phyloP scores from a whole-genome alignment of 2,888 invertebrate genomes.

The Lutraria lutraria region DNA sequence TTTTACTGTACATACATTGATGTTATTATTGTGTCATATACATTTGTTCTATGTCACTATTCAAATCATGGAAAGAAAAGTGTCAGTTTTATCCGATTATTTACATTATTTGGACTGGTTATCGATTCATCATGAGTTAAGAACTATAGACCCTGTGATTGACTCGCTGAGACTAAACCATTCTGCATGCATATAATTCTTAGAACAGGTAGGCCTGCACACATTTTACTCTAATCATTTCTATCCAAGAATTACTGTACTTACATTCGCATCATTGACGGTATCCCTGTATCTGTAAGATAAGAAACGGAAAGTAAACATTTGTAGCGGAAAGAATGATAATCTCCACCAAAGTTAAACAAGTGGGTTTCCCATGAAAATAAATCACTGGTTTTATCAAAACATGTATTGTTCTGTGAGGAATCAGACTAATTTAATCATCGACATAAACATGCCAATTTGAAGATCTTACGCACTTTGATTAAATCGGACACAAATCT shows the following conservation, averaged over 20 bases:
- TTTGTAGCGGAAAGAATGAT: background rate
- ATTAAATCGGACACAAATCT: background rate
- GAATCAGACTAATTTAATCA: background rate
- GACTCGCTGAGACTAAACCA: background rate
- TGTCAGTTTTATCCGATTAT: background rate
- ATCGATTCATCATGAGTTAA: background rate
- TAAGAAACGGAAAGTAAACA: conserved; percentile 16
- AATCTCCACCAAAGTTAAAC: background rate
- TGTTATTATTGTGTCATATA: too few species aligned
- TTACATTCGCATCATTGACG: conserved; percentile 1
- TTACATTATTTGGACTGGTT: background rate
- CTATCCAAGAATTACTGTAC: background rate
- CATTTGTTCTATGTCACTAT: too few species aligned
- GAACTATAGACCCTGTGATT: background rate
- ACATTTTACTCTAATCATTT: background rate
- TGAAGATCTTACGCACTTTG: background rate
- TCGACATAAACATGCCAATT: background rate
- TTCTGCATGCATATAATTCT: background rate
- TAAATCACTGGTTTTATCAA: conserved; percentile 2
- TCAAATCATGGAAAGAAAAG: too few species aligned
- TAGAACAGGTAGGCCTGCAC: background rate
- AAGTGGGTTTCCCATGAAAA: background rate
- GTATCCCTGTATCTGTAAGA: background rate
- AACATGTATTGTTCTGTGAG: background rate
- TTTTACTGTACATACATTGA: too few species aligned